Conservation (phyloP, 1,140 invertebrate species). For the Helicoverpa armigera region DNA sequence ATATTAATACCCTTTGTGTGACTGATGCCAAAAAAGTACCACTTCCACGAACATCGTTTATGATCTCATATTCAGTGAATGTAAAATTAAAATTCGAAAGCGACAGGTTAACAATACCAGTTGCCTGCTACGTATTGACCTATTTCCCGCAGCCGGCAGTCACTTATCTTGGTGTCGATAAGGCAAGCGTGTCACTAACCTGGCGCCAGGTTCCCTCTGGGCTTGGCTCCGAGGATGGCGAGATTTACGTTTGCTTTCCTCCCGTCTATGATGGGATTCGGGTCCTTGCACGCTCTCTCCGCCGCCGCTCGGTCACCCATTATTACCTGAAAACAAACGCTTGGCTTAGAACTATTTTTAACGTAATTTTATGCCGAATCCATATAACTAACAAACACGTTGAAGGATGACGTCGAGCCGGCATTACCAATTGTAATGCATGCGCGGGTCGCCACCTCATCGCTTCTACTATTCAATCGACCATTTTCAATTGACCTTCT, state of each 20-base stretch:
- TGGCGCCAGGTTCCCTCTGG: constrained; percentile 94
- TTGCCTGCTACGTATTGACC: constrained; percentile 23
- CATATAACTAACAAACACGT: constrained; percentile 67
- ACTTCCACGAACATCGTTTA: too few relatives aligned
- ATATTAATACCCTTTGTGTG: neutral
- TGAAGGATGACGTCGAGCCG: constrained; percentile 64
- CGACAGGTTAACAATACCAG: constrained; percentile 5
- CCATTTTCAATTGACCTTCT: constrained; percentile 66
- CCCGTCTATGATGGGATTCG: constrained; percentile 99
- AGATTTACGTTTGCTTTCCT: constrained; percentile 99
- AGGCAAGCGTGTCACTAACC: constrained; percentile 83
- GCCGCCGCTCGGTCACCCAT: constrained; percentile 98
- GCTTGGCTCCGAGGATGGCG: constrained; percentile 98
- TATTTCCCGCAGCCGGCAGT: constrained; percentile 25
- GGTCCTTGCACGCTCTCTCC: constrained; percentile 98
- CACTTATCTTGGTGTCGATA: constrained; percentile 38
- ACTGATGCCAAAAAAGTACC: neutral
- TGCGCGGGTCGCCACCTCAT: constrained; percentile 76
- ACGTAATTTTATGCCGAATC: constrained; percentile 56
- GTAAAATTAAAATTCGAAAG: constrained; percentile 11
- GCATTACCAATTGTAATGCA: constrained; percentile 83
- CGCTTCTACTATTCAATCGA: constrained; percentile 53
- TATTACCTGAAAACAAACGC: constrained; percentile 93
- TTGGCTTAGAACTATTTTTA: neutral
- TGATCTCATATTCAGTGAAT: neutral